Evolutionary conservation across 1,140 invertebrate species (phyloP).

Genomic region (Vanessa atalanta): DNA sequence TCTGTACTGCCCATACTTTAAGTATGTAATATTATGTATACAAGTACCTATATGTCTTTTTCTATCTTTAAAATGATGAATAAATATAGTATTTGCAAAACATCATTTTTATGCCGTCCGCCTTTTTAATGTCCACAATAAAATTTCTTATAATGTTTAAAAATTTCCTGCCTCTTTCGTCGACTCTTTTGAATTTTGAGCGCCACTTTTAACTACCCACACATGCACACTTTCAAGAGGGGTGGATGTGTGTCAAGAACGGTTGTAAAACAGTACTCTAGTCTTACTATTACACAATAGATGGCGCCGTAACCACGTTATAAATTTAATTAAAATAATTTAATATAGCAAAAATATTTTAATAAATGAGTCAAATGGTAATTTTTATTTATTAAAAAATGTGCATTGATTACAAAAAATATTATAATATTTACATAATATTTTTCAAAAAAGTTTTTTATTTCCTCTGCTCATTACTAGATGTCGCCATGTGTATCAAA

Average conservation of each 20-base stretch:
- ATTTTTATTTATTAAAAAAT: neutral
- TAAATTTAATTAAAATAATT: neutral
- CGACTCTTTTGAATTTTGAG: conserved; percentile 60
- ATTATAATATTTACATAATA: neutral
- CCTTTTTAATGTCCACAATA: conserved; percentile 5
- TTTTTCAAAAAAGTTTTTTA: conserved; percentile 2
- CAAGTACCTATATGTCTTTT: neutral
- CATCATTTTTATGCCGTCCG: neutral
- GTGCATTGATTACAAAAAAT: neutral
- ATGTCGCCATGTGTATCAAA: conserved; percentile 51
- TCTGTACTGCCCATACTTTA: no score
- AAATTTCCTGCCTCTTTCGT: conserved; percentile 30
- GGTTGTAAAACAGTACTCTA: conserved; percentile 59
- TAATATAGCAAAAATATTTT: neutral
- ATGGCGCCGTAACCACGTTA: conserved; percentile 41
- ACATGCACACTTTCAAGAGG: conserved; percentile 43
- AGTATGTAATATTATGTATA: neutral
- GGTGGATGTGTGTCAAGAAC: conserved; percentile 25
- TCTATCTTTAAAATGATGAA: no score
- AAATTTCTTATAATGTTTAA: conserved; percentile 34
- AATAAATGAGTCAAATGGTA: neutral
- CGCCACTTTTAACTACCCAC: conserved; percentile 58
- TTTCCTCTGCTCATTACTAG: conserved; percentile 37
- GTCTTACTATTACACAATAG: conserved; percentile 57
- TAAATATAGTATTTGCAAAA: neutral